Conservation (phyloP, 2,888 invertebrate species). For the Loripinus fragilis region DNA sequence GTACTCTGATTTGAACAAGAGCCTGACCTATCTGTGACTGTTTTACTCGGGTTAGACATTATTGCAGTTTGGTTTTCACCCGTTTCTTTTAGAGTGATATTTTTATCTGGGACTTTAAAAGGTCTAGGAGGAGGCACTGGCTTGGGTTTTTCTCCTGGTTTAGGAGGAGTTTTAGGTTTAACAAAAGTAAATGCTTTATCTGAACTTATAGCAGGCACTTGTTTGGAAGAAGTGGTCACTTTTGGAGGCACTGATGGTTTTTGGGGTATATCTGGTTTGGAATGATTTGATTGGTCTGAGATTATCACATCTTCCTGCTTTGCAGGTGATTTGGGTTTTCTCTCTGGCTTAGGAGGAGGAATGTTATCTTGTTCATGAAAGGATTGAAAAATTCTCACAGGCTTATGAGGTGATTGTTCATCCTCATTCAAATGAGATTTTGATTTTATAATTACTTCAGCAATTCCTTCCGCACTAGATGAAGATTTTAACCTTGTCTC, state of each 20-base stretch:
- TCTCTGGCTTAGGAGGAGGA: not conserved
- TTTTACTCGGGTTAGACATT: not conserved
- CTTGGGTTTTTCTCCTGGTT: slow-evolving; percentile 47
- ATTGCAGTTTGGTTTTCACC: not conserved
- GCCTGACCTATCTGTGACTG: not conserved
- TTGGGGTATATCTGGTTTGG: slow-evolving; percentile 35
- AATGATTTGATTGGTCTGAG: slow-evolving; percentile 9
- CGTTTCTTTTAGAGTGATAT: not conserved
- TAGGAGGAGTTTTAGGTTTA: slow-evolving; percentile 45
- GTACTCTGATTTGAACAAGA: slow-evolving; percentile 12
- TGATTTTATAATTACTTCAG: too few species aligned
- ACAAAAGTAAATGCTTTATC: slow-evolving; percentile 29
- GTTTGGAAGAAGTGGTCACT: slow-evolving; percentile 31
- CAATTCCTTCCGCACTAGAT: too few species aligned
- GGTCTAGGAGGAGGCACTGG: slow-evolving; percentile 50
- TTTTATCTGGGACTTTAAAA: not conserved
- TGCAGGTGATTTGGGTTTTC: slow-evolving; percentile 9
- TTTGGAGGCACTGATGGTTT: slow-evolving; percentile 52
- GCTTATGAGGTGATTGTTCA: not conserved
- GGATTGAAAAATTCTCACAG: not conserved
- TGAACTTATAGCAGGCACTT: slow-evolving; percentile 14
- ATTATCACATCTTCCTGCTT: not conserved
- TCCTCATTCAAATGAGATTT: not conserved
- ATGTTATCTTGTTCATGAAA: not conserved
- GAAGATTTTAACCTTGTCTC: not conserved